Percentiles rank a stretch among this genome's conserved stretches.
Evolutionary conservation across 2,797 vertebrate genomes (phyloP).

Genomic region (Melanotaenia pygmaea): DNA sequence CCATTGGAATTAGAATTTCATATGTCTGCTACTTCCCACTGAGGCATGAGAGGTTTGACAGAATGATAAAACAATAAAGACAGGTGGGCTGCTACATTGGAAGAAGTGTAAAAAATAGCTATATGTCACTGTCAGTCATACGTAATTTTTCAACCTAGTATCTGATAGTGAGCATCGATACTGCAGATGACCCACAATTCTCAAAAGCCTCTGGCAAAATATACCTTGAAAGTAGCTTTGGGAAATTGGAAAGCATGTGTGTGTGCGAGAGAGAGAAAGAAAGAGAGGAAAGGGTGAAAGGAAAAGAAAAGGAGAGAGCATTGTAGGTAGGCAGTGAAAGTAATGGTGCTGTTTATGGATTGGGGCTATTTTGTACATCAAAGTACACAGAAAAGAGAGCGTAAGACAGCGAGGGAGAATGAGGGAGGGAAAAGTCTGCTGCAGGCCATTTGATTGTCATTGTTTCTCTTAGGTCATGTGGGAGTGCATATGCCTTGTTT

Average conservation of each 20-base stretch:
- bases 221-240: slow-evolving; percentile 66
- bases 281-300: slow-evolving; percentile 36
- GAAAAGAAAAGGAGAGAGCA: slow-evolving; percentile 51
- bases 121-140: slow-evolving; percentile 67
- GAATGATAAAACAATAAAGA: slow-evolving; percentile 61
- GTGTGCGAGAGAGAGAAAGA: not conserved
- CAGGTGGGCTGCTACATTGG: slow-evolving; percentile 34
- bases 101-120: slow-evolving; percentile 48
- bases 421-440: slow-evolving; percentile 62
- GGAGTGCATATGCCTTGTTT: slow-evolving; percentile 74
- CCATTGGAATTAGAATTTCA: slow-evolving; percentile 21
- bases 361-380: slow-evolving; percentile 82
- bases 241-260: slow-evolving; percentile 43
- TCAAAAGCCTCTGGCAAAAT: slow-evolving; percentile 58
- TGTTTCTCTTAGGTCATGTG: slow-evolving; percentile 79
- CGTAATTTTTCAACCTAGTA: slow-evolving; percentile 37
- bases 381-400: slow-evolving; percentile 75
- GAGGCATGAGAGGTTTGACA: slow-evolving; percentile 65
- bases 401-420: slow-evolving; percentile 31
- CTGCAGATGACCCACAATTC: slow-evolving; percentile 49
- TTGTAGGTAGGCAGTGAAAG: slow-evolving; percentile 73
- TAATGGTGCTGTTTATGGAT: slow-evolving; percentile 81
- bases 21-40: slow-evolving; percentile 48
- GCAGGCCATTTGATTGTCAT: slow-evolving; percentile 82
- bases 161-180: slow-evolving; percentile 39